A percentile compares a stretch with the other conserved stretches of the same genome.
These are phyloP conservation scores for Semibalanus balanoides DNA, from an alignment of 1,140 invertebrate genomes.

Conservation along the genomic window DNA sequence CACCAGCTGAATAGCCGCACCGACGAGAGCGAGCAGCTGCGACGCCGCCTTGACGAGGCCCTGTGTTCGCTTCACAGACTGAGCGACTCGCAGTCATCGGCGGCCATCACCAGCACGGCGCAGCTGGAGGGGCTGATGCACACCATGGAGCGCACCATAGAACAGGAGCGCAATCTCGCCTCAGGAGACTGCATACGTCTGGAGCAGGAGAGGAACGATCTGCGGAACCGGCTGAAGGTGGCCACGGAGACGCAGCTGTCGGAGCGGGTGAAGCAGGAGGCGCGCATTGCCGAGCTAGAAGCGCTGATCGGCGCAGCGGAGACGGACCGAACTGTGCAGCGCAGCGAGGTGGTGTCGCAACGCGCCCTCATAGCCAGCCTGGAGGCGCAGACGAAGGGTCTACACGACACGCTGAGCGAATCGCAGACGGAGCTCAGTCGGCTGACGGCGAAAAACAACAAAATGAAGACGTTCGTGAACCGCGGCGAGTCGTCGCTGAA, in stretches of 20 bases:
- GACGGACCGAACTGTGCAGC: not conserved
- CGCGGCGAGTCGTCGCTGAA: no score
- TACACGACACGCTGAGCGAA: not conserved
- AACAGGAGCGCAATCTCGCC: not conserved
- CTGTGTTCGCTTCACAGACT: not conserved
- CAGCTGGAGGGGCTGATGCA: not conserved
- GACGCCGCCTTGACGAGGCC: not conserved
- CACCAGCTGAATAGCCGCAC: not conserved
- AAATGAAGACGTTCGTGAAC: not conserved
- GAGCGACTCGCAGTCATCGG: not conserved
- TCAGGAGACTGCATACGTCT: not conserved
- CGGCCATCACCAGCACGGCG: not conserved
- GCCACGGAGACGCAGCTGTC: constrained; percentile 36
- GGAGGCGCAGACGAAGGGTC: not conserved
- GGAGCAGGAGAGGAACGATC: not conserved
- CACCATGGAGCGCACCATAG: not conserved
- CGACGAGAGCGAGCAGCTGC: not conserved
- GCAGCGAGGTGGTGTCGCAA: not conserved
- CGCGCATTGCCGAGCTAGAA: not conserved
- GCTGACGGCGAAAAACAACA: not conserved
- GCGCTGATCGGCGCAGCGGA: not conserved
- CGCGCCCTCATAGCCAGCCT: not conserved
- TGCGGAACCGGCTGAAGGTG: constrained; percentile 29
- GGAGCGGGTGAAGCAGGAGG: constrained; percentile 24
- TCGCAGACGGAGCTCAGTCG: not conserved